A percentile compares a stretch with the other conserved stretches of the same genome.
Conservation (phyloP, 2,113 vertebrate species). For the Polyodon spathula region DNA sequence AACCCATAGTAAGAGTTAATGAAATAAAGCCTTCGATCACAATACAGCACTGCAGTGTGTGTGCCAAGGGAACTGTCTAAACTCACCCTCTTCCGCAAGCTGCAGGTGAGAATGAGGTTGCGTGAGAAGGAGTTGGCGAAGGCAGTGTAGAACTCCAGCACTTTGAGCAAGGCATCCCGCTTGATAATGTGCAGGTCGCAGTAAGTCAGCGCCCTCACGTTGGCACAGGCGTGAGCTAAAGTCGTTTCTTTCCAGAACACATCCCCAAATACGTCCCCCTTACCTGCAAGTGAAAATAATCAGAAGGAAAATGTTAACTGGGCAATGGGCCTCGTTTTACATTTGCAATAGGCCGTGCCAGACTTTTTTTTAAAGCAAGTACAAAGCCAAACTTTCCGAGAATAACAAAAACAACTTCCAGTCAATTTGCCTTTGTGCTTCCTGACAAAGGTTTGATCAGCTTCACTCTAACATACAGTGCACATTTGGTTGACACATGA, state of each 20-base stretch:
- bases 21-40: too few species aligned
- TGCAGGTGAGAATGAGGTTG: constrained; percentile 92
- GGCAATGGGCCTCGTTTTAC: background rate
- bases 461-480: too few species aligned
- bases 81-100: constrained; percentile 85
- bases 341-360: background rate
- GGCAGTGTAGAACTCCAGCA: constrained; percentile 88
- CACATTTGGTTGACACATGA: too few species aligned
- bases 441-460: too few species aligned
- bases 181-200: constrained; percentile 93
- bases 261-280: constrained; percentile 94
- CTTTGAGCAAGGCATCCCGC: constrained; percentile 86
- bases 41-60: background rate
- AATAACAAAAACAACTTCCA: too few species aligned
- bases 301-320: background rate
- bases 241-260: constrained; percentile 95
- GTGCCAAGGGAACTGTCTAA: background rate
- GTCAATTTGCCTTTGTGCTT: too few species aligned
- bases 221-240: constrained; percentile 84
- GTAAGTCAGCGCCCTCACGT: constrained; percentile 87
- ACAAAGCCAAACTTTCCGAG: too few species aligned
- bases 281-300: constrained; percentile 58
- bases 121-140: constrained; percentile 94
- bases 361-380: background rate
- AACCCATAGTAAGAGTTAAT: too few species aligned